Evolutionary conservation across 53 echinoderm and acorn worm species (phyloP).

Genomic region (Arbacia lixula): DNA sequence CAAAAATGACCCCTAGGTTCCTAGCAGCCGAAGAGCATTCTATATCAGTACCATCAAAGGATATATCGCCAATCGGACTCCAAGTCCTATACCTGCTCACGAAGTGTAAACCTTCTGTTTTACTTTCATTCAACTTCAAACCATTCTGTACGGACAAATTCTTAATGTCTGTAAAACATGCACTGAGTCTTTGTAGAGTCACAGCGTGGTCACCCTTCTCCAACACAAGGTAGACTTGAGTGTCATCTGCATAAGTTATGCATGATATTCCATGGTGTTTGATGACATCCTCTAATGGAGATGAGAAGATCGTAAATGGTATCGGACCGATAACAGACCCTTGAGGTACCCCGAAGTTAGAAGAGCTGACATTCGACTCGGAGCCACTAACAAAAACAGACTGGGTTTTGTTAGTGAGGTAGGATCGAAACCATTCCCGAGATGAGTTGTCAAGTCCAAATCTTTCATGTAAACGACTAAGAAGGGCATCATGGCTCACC

Average conservation of each 20-base stretch:
- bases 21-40: too few relatives aligned
- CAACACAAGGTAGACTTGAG: constrained; percentile 11
- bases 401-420: constrained; percentile 22
- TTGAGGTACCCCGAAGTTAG: too few relatives aligned
- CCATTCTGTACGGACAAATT: constrained; percentile 40
- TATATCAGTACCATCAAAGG: too few relatives aligned
- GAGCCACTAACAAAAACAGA: constrained; percentile 5
- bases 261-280: constrained; percentile 9
- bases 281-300: constrained; percentile 35
- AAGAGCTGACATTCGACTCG: too few relatives aligned
- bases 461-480: constrained; percentile 19
- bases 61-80: too few relatives aligned
- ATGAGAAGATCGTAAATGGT: constrained; percentile 42
- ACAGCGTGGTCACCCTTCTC: background rate
- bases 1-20: too few relatives aligned
- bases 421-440: constrained; percentile 29
- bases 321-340: constrained; percentile 46
- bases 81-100: too few relatives aligned
- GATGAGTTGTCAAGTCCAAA: constrained; percentile 31
- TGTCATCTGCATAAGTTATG: constrained; percentile 17
- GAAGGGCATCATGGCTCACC: constrained; percentile 25
- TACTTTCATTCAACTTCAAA: constrained; percentile 6
- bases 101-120: too few relatives aligned
- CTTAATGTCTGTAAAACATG: constrained; percentile 37
- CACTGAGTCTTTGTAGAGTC: constrained; percentile 1